These are phyloP conservation scores for Luperina nickerlii DNA, from an alignment of 2,888 invertebrate species.

Conservation along the genomic window DNA sequence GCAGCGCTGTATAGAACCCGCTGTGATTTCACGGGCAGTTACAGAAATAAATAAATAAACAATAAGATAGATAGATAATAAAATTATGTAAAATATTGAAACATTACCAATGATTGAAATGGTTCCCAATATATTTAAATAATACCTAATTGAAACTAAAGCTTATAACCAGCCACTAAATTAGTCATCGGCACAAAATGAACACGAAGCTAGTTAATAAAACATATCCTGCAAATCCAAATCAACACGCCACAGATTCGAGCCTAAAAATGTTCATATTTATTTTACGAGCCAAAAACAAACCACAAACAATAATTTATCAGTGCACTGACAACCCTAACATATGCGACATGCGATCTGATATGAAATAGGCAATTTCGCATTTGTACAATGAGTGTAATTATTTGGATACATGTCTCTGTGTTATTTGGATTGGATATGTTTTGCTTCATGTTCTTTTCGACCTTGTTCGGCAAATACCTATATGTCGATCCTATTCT, in stretches of 20 bases:
- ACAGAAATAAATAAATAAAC: no score
- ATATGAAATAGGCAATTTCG: slow-evolving; percentile 63
- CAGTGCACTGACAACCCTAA: slow-evolving; percentile 57
- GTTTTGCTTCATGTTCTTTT: slow-evolving; percentile 11
- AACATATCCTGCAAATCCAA: slow-evolving; percentile 14
- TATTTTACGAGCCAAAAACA: slow-evolving; percentile 41
- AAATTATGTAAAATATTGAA: background rate
- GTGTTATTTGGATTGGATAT: slow-evolving; percentile 27
- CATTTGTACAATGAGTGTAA: slow-evolving; percentile 57
- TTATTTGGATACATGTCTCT: slow-evolving; percentile 53
- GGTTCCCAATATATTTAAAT: background rate
- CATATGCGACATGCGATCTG: slow-evolving; percentile 55
- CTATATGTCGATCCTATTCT: background rate
- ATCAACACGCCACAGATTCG: slow-evolving; percentile 37
- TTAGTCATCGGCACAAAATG: slow-evolving; percentile 19
- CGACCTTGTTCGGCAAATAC: background rate
- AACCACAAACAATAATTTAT: slow-evolving; percentile 56
- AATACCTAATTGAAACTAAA: slow-evolving; percentile 1
- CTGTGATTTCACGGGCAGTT: no score
- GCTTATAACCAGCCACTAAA: background rate
- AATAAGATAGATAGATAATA: no score
- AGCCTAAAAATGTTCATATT: slow-evolving; percentile 44
- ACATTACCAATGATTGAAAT: background rate
- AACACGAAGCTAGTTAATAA: slow-evolving; percentile 6
- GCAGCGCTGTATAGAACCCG: no score